A percentile compares a stretch with the other conserved stretches of the same genome.
phyloP scores from a whole-genome alignment of 2,113 vertebrate genomes.

The Megalops atlanticus region DNA sequence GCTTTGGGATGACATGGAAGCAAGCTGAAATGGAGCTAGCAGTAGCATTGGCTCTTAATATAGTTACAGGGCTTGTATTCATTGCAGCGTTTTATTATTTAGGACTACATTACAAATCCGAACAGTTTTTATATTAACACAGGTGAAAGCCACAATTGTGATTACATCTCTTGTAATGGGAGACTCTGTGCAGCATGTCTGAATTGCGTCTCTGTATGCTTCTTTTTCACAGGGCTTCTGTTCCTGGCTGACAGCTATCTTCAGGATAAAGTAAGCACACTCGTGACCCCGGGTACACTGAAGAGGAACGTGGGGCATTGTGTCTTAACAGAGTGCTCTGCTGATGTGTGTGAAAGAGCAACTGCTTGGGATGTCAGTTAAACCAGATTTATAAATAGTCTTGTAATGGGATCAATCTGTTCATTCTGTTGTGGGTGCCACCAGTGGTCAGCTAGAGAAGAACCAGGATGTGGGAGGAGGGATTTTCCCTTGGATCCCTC shows the following conservation, averaged over 20 bases:
- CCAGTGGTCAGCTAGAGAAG: not conserved
- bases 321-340: not conserved
- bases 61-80: not conserved
- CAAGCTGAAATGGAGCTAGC: not conserved
- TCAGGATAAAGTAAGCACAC: slow-evolving; percentile 96
- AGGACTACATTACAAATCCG: no score
- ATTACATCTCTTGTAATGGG: no score
- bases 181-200: no score
- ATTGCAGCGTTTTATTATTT: no score
- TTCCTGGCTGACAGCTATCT: slow-evolving; percentile 97
- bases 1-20: no score
- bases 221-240: slow-evolving; percentile 84
- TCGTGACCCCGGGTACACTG: not conserved
- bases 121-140: no score
- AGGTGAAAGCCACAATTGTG: no score
- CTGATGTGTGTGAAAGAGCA: not conserved
- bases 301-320: not conserved
- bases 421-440: not conserved
- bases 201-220: slow-evolving; percentile 11
- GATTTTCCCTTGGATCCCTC: no score
- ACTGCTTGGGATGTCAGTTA: not conserved
- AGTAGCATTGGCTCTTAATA: not conserved
- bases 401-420: not conserved
- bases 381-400: slow-evolving; percentile 6
- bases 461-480: not conserved